Evolutionary conservation across 2,888 invertebrate species (phyloP).

Genomic region (Slavum lentiscoides): DNA sequence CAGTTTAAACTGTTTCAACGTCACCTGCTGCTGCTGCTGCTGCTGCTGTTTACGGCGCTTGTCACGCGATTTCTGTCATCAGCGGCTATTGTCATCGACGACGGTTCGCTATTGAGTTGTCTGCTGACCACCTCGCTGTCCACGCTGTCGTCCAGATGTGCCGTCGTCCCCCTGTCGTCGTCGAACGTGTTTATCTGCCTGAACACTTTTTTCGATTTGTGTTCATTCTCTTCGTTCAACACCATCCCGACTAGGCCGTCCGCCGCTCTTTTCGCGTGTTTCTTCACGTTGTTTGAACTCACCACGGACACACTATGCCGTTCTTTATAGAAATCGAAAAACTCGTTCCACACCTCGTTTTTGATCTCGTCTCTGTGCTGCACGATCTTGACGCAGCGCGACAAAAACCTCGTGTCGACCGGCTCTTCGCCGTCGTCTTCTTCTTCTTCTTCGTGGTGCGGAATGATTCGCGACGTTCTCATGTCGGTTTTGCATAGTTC

Average conservation of each 20-base stretch:
- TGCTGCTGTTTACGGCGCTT: background rate
- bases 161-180: background rate
- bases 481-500: no score
- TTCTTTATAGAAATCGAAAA: background rate
- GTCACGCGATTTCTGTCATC: background rate
- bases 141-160: background rate
- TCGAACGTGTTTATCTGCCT: background rate
- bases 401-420: no score
- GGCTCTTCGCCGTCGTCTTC: no score
- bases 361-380: no score
- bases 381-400: no score
- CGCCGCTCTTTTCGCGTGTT: background rate
- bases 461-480: no score
- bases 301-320: background rate
- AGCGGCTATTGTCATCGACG: background rate
- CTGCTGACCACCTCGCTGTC: background rate
- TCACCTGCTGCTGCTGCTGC: background rate
- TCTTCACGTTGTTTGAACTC: background rate
- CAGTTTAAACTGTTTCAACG: conserved; percentile 13
- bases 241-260: conserved; percentile 17
- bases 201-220: background rate
- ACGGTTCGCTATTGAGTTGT: background rate
- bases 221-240: conserved; percentile 11
- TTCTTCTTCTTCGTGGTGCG: no score
- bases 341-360: background rate